These are phyloP conservation scores for Byasa hedistus DNA, from an alignment of 2,888 invertebrate genomes.

Conservation along the genomic window DNA sequence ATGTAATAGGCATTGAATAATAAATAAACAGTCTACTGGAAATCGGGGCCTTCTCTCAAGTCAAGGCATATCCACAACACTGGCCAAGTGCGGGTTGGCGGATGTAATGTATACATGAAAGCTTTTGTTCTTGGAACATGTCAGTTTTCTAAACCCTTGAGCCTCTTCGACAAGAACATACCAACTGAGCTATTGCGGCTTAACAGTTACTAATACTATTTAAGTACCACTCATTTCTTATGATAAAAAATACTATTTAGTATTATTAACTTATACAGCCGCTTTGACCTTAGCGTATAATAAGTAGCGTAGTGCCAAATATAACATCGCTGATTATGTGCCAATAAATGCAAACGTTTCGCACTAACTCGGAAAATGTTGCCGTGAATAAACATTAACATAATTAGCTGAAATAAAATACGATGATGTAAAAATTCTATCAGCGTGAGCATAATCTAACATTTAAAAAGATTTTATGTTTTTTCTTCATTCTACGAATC, in stretches of 20 bases:
- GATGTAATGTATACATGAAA: too few relatives aligned
- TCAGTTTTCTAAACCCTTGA: too few relatives aligned
- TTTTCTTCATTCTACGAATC: not conserved
- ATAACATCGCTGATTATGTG: slow-evolving; percentile 7
- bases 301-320: slow-evolving; percentile 16
- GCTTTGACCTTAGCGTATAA: not conserved
- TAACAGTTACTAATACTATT: too few relatives aligned
- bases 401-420: not conserved
- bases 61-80: too few relatives aligned
- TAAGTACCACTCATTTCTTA: too few relatives aligned
- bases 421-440: not conserved
- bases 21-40: too few relatives aligned
- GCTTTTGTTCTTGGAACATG: too few relatives aligned
- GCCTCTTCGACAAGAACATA: too few relatives aligned
- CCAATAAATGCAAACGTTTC: slow-evolving; percentile 5
- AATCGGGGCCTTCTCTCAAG: too few relatives aligned
- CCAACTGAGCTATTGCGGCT: too few relatives aligned
- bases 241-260: slow-evolving; percentile 1
- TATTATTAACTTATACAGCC: slow-evolving; percentile 5
- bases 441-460: slow-evolving; percentile 6
- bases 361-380: slow-evolving; percentile 5
- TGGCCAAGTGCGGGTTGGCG: too few relatives aligned
- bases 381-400: slow-evolving; percentile 6
- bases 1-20: slow-evolving; percentile 11
- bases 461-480: not conserved